phyloP scores from a whole-genome alignment of 2,888 invertebrate species.

The Trissolcus brochymenae region DNA sequence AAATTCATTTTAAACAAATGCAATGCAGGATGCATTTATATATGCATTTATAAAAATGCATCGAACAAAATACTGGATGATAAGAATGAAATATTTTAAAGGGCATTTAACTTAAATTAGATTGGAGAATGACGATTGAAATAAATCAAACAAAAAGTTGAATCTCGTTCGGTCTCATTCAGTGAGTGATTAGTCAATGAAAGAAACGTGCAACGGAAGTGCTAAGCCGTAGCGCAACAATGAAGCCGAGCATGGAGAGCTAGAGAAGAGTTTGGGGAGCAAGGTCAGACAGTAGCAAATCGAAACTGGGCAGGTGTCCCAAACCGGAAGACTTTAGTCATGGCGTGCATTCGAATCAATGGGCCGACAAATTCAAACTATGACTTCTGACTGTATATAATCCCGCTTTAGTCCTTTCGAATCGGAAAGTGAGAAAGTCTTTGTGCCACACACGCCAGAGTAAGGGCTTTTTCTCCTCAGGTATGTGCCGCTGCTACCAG shows the following conservation, averaged over 20 bases:
- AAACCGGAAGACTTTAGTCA: constrained; percentile 75
- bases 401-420: constrained; percentile 64
- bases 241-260: constrained; percentile 40
- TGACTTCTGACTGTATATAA: constrained; percentile 76
- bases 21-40: too few species aligned
- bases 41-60: not conserved
- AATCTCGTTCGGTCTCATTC: constrained; percentile 10
- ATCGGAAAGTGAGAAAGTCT: constrained; percentile 64
- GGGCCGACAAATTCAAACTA: constrained; percentile 74
- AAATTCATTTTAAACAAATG: too few species aligned
- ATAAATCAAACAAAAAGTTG: not conserved
- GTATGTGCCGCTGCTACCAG: constrained; percentile 36
- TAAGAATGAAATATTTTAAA: not conserved
- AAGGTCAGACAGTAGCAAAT: constrained; percentile 52
- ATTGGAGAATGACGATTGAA: not conserved
- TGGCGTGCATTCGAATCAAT: constrained; percentile 70
- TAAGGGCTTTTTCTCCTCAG: constrained; percentile 33
- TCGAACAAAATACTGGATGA: not conserved
- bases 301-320: constrained; percentile 72
- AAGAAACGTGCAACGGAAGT: constrained; percentile 54
- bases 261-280: constrained; percentile 23
- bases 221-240: not conserved
- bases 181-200: constrained; percentile 32
- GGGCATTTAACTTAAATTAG: too few species aligned
- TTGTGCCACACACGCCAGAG: constrained; percentile 45